Base-by-base conservation (phyloP, 2,797 vertebrate species). In the Macropus fuliginosus region DNA sequence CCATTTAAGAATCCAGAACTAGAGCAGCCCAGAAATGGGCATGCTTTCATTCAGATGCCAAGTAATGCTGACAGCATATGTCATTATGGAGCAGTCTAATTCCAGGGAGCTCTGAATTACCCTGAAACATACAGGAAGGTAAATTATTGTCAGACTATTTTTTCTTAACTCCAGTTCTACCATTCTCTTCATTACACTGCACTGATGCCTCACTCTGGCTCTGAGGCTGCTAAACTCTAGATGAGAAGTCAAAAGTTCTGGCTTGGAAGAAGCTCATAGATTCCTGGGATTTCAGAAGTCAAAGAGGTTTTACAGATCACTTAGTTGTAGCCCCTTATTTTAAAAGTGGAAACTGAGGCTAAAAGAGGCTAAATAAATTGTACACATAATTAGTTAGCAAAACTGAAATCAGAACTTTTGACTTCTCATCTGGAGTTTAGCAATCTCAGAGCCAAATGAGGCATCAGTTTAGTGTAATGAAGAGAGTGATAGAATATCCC, bases 211-310 rank as follows among this genome's bases (percentile, higher is more conserved):
- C 31, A 8, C 29, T 14, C 59, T 66, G 14, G 34, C 59, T 34
- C 59, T n/a, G 3, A 66, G 59, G 5, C 34, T n/a, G 13, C n/a
- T 46, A 81, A 81, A 81, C 2, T 81, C n/a, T 40, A 81, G n/a
- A 24, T 24, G 66, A 81, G 66, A n/a, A 81, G n/a, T 40, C 66
- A 81, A 40, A 40, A 81, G 66, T 81, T 46, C 66, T 81, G 18
- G 52, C 92, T 56, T 95, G 56, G 87, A 50, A 96, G 92, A 74
- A 5, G 56, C 31, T 66, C 59, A 34, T 34, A n/a, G 57, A 59
- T 29, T 2, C 29, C 28, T 31, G 11, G 13, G 4, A 66, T 66
- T 66, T 66, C 31, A 66, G 59, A 66, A 66, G 9, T 66, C 31
- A 66, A 66, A 34, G 59, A 66, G 1, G 59, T 14, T 66, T 66